A percentile compares a stretch with the other conserved stretches of the same genome.
These are phyloP conservation scores for Otis tarda DNA, from an alignment of 2,113 vertebrate genomes.

Conservation along the genomic window DNA sequence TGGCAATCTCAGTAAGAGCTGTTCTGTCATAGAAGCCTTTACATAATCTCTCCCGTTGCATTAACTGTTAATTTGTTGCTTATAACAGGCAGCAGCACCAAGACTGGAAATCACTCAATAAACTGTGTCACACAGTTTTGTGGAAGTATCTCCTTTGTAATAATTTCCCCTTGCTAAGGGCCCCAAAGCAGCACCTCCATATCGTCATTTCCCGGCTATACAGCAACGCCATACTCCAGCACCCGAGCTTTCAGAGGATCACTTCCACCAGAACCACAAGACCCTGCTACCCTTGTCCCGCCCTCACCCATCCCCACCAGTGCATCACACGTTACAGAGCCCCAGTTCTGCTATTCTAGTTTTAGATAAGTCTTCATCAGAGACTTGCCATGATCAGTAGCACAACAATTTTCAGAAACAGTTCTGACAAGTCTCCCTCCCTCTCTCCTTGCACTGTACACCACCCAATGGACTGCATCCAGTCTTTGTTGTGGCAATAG, in stretches of 20 bases:
- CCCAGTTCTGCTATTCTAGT: background rate
- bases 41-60: background rate
- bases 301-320: background rate
- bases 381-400: background rate
- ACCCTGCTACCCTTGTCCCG: background rate
- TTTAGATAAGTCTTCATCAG: background rate
- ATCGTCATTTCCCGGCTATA: background rate
- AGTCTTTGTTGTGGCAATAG: background rate
- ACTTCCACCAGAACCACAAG: background rate
- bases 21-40: background rate
- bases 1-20: rapidly evolving
- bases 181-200: rapidly evolving
- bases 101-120: background rate
- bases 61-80: background rate
- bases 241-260: background rate
- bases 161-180: background rate
- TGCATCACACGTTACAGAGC: rapidly evolving
- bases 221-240: background rate
- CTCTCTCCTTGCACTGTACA: background rate
- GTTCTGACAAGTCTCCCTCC: background rate
- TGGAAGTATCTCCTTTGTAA: background rate
- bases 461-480: background rate
- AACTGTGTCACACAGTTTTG: background rate
- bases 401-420: background rate
- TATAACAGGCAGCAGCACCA: background rate